phyloP scores from a whole-genome alignment of 2,797 vertebrate species.

The Myoxocephalus aenaeus region DNA sequence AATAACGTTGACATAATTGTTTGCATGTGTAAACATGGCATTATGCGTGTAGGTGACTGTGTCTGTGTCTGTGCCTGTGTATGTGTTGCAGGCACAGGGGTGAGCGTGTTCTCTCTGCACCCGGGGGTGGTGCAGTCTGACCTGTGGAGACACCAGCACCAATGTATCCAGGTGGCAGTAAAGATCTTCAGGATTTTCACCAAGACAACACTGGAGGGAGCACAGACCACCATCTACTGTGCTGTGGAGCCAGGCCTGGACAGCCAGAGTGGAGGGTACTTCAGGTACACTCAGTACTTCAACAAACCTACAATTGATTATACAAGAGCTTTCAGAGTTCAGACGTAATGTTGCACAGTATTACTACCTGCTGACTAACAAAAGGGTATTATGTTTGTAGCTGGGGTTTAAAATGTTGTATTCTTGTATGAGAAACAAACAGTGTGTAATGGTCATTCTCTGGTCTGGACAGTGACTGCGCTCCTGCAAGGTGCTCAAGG shows the following conservation, averaged over 20 bases:
- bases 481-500: constrained; percentile 76
- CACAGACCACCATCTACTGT: constrained; percentile 86
- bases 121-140: constrained; percentile 87
- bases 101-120: constrained; percentile 84
- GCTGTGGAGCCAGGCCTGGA: constrained; percentile 83
- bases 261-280: constrained; percentile 82
- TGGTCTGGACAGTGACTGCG: constrained; percentile 78
- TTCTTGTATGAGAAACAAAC: constrained; percentile 1
- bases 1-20: background rate
- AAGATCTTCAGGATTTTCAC: constrained; percentile 82
- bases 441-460: constrained; percentile 22
- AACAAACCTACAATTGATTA: background rate
- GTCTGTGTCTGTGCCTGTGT: background rate
- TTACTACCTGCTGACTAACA: constrained; percentile 14
- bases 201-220: constrained; percentile 84
- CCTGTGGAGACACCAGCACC: constrained; percentile 84
- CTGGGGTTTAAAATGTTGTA: background rate
- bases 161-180: constrained; percentile 78
- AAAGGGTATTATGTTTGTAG: background rate
- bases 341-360: background rate
- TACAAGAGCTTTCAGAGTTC: background rate
- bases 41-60: background rate
- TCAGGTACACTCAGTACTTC: constrained; percentile 76
- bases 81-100: constrained; percentile 70
- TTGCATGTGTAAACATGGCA: background rate